Evolutionary conservation across 2,888 invertebrate genomes (phyloP), one percentile per base, ranked within the genome.

Genomic region (Drosophila kanekoi): DNA sequence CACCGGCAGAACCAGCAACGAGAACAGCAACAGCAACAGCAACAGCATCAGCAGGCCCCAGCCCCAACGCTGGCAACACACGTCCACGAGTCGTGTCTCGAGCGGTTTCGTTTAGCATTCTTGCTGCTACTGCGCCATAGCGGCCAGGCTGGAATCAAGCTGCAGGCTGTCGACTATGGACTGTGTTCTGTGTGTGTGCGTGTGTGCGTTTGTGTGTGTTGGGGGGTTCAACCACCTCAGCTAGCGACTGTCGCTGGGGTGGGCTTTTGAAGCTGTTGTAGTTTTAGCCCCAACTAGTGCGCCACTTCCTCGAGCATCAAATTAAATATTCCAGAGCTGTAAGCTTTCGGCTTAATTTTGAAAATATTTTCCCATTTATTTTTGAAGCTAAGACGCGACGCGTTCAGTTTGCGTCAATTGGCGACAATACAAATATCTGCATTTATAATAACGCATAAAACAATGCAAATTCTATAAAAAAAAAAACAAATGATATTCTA

Each of bases 91-190:
- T 53, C 70, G 45, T 51, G 62, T 57, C 59, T 73, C 82, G 66
- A 82, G 78, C 78, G 62, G 83, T 67, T 82, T 80, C 62, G 84
- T 74, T 81, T 86, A 81, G 79, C 85, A 82, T 82, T 82, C 81
- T 82, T 81, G 87, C 65, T 84, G 67, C 81, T 87, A 77, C 80
- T 81, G 87, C 87, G 87, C 87, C 87, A 81, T 81, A 74, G 65
- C 65, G 71, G 59, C 62, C 64, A 63, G 61, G 57, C 63, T 69
- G 57, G 59, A 48, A 47, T 45, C 40, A 16, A 60, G 66, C 48
- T 70, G 79, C 68, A 56, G 74, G 56, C 60, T 60, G 40, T 52
- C 41, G 43, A 51, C 57, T 54, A 28, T 52, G 16, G 35, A 52
- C 48, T 44, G 32, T 53, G 40, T 56, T 28, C 23, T 59, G 51